Evolutionary conservation across 2,888 invertebrate species (phyloP).

Genomic region (Mactromeris polynyma): DNA sequence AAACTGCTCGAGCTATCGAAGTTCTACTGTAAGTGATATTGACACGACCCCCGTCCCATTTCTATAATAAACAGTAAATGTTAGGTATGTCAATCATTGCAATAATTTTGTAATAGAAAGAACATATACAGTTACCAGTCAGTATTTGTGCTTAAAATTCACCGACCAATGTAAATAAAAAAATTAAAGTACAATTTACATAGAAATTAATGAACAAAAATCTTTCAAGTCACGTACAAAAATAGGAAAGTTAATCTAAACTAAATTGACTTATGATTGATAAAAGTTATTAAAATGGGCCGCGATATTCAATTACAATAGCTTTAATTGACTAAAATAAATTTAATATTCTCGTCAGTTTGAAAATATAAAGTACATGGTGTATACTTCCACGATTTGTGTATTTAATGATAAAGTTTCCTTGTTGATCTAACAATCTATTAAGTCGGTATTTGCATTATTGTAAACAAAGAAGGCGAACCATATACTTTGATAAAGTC

Average conservation of each 20-base stretch:
- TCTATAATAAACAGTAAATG: not conserved
- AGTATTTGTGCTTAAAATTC: not conserved
- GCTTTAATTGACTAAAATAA: not conserved
- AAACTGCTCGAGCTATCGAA: too few relatives aligned
- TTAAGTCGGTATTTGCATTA: not conserved
- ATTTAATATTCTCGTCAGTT: not conserved
- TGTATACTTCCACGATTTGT: not conserved
- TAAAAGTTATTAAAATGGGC: not conserved
- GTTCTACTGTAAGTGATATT: too few relatives aligned
- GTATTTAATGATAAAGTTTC: conserved; percentile 7
- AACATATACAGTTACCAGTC: not conserved
- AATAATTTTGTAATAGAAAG: too few relatives aligned
- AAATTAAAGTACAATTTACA: not conserved
- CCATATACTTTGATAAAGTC: not conserved
- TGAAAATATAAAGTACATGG: not conserved
- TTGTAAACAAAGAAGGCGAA: not conserved
- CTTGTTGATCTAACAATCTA: not conserved
- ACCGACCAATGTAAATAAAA: not conserved
- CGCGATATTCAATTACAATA: not conserved
- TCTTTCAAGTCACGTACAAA: not conserved
- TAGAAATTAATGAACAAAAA: not conserved
- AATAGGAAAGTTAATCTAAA: not conserved
- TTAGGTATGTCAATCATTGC: not conserved
- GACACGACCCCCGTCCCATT: not conserved
- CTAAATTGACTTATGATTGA: not conserved